Conservation (phyloP, 2,888 invertebrate species). For the Lymantria dispar region DNA sequence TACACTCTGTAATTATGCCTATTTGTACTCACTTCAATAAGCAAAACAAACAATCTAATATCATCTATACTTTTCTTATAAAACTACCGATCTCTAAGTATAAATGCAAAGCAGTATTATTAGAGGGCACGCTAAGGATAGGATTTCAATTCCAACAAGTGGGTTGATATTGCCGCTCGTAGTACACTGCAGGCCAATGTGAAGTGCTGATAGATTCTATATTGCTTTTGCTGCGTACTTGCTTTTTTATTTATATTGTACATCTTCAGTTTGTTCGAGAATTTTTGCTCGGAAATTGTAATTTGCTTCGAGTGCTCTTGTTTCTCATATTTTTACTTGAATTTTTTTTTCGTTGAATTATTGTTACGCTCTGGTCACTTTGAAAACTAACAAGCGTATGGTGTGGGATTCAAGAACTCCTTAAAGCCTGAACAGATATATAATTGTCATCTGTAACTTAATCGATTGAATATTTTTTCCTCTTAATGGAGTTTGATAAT, state of each 20-base stretch:
- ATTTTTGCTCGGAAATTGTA: not conserved
- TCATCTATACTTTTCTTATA: constrained; percentile 30
- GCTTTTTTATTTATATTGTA: constrained; percentile 3
- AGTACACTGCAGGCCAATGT: constrained; percentile 12
- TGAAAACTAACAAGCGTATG: too few species aligned
- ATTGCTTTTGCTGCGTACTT: constrained; percentile 15
- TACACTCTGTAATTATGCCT: too few species aligned
- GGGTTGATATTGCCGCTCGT: constrained; percentile 42
- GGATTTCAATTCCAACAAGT: constrained; percentile 62
- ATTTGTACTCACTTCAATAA: not conserved
- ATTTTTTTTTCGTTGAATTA: too few species aligned
- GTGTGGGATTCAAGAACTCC: too few species aligned
- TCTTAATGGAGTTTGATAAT: too few species aligned
- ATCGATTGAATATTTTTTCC: too few species aligned
- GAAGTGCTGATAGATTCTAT: constrained; percentile 10
- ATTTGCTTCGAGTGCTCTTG: too few species aligned
- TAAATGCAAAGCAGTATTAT: constrained; percentile 51
- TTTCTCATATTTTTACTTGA: too few species aligned
- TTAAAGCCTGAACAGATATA: too few species aligned
- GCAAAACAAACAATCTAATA: not conserved
- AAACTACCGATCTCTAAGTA: constrained; percentile 45
- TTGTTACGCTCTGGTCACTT: too few species aligned
- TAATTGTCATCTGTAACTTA: too few species aligned
- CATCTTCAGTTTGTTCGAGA: not conserved
- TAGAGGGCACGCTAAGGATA: constrained; percentile 32